Base-by-base conservation (phyloP, 23 tunicate species). In the Styela clava region DNA sequence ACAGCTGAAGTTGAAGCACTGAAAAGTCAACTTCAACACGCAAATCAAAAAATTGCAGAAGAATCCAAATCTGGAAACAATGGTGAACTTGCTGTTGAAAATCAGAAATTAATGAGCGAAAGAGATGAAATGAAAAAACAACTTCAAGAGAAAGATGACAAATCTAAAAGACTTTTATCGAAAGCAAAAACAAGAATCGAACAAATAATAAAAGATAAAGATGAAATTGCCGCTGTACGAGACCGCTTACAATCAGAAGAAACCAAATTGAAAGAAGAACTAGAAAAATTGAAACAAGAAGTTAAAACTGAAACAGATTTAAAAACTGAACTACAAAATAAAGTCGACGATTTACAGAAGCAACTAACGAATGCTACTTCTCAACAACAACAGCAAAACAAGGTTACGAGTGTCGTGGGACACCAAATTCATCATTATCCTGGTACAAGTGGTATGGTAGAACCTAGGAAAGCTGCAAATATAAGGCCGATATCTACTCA, bases 301-400 rank as follows among this genome's bases (percentile, higher is more conserved):
- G 65, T 52, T 7, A 88, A 84, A 33, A 69, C 52, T 35, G 97
- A 91, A 72, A 24, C 76, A 2, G 97, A 91, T 1, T 69, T 68
- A 30, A 85, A 82, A 78, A 52, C 81, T 16, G 97, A 91, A 33
- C 90, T 86, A 1, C 84, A 82, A 33, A 62, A 84, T 35, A 86
- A 86, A 36, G 97, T 91, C 24, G 97, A 91, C 21, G 97, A 91
- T 24, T 69, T 91, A 7, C 97, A 91, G 79, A 79, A 68, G 16
- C 87, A 91, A 56, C 51, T 86, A 20, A 29, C 64, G 16, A 27
- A 24, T 1, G 64, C 81, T 29, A 52, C 32, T 22, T 16, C 64
- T 21, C 81, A 76, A 52, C 81, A 76, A 28, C 81, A 76, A 52
- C 81, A 76, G 31, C 81, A 76, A 52, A 76, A 52, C 25, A 76